These are phyloP conservation scores for Xiphophorus couchianus DNA, from an alignment of 2,113 vertebrate species.

Conservation along the genomic window DNA sequence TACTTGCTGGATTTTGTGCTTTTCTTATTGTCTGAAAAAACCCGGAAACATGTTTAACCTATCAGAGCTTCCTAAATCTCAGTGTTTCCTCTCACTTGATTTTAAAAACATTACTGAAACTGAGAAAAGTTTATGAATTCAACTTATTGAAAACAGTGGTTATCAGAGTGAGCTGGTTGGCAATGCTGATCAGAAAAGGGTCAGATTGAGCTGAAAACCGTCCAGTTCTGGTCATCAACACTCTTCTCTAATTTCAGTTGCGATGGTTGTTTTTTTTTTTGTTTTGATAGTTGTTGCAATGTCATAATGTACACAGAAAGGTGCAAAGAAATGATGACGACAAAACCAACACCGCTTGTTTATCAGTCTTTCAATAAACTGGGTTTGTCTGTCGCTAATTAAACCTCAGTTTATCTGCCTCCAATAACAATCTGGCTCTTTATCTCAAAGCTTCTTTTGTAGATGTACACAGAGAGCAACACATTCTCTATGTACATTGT, in stretches of 20 bases:
- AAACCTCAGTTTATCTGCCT: neutral
- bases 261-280: too few species aligned
- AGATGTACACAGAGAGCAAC: neutral
- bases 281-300: neutral
- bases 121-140: too few species aligned
- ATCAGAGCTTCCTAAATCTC: neutral
- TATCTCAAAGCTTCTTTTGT: constrained; percentile 17
- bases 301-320: neutral
- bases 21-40: neutral
- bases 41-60: neutral
- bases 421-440: neutral
- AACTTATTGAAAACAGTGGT: too few species aligned
- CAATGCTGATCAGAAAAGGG: neutral
- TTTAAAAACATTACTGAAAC: too few species aligned
- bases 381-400: neutral
- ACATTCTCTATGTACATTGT: constrained; percentile 1
- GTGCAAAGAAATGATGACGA: neutral
- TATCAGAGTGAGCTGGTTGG: neutral
- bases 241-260: too few species aligned
- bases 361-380: neutral
- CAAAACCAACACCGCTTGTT: too few species aligned
- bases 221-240: too few species aligned
- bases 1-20: neutral
- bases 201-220: too few species aligned
- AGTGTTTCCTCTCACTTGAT: neutral